Evolutionary conservation across 35 echinoderm and acorn worm species (phyloP), one percentile per base, ranked within the genome.

Genomic region (Hemicentrotus pulcherrimus): DNA sequence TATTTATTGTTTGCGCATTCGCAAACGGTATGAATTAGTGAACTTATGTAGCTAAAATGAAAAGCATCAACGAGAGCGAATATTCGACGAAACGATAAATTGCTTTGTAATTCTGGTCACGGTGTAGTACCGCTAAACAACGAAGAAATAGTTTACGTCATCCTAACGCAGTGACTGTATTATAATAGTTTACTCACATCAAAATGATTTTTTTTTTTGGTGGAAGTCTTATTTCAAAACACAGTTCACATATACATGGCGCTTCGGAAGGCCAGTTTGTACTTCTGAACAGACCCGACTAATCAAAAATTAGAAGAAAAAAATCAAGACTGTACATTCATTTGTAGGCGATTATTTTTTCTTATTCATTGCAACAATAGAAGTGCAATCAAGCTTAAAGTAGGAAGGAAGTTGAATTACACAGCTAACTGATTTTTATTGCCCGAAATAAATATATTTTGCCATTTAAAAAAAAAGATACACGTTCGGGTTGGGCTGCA

Each of bases 401-500:
- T n/a, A 78, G 65, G 65, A 78, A 78, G 65, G 65, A 78, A 78
- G 65, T 78, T 28, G 28, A 78, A 78, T 78, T 78, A 78, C 65
- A 78, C 65, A 78, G 65, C 65, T 28, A 78, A 22, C 65, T n/a
- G 65, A 78, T 78, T 78, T 78, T 78, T 22, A 28, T 78, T 78
- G 65, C 65, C 18, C 19, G 19, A 28, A 28, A 78, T 70, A 70
- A 70, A 78, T 2, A 78, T n/a, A 78, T 78, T 78, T 28, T 78
- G 22, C 19, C 19, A 78, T 78, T 4, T 22, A 78, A 78, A 5
- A 78, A 78, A 22, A 78, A 7, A 22, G 19, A 78, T 22, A 78
- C 22, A 8, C 24, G 24, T 78, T n/a, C 6, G 65, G 65, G 65
- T 78, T 7, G 65, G 65, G 65, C 65, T 78, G 5, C 65, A 78